These are phyloP conservation scores for Taurulus bubalis DNA, from an alignment of 2,113 vertebrate genomes.

Conservation along the genomic window DNA sequence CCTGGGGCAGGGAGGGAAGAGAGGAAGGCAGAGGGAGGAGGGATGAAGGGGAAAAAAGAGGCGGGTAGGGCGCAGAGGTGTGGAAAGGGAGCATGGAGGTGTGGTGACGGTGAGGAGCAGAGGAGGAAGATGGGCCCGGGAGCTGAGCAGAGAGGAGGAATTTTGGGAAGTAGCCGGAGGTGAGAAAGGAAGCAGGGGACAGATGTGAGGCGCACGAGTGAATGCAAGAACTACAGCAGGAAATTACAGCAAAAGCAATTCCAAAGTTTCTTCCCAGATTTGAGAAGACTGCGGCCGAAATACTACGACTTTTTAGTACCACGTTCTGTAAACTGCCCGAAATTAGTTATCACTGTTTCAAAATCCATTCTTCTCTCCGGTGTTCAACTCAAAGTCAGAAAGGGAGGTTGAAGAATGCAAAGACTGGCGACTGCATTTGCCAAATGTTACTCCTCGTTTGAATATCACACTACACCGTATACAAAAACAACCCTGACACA, in stretches of 20 bases:
- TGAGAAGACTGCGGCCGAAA: neutral
- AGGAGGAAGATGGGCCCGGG: conserved; percentile 23
- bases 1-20: conserved; percentile 56
- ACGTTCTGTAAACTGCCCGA: conserved; percentile 48
- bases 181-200: conserved; percentile 28
- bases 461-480: neutral
- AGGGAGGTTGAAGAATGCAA: conserved; percentile 37
- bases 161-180: conserved; percentile 29
- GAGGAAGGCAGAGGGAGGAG: conserved; percentile 30
- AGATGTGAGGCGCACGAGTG: conserved; percentile 5
- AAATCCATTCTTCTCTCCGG: conserved; percentile 48
- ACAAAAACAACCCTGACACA: conserved; percentile 22
- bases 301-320: neutral
- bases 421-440: conserved; percentile 38
- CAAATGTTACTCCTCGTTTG: conserved; percentile 47
- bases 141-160: conserved; percentile 16
- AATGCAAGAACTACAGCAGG: conserved; percentile 38
- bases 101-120: conserved; percentile 28
- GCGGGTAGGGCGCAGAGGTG: conserved; percentile 15
- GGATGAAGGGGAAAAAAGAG: conserved; percentile 31
- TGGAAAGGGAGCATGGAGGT: conserved; percentile 37
- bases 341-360: conserved; percentile 57
- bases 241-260: conserved; percentile 56
- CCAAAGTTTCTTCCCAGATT: conserved; percentile 31
- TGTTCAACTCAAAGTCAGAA: conserved; percentile 50